Base-by-base conservation (phyloP, 1,140 invertebrate genomes). In the Sitophilus oryzae region DNA sequence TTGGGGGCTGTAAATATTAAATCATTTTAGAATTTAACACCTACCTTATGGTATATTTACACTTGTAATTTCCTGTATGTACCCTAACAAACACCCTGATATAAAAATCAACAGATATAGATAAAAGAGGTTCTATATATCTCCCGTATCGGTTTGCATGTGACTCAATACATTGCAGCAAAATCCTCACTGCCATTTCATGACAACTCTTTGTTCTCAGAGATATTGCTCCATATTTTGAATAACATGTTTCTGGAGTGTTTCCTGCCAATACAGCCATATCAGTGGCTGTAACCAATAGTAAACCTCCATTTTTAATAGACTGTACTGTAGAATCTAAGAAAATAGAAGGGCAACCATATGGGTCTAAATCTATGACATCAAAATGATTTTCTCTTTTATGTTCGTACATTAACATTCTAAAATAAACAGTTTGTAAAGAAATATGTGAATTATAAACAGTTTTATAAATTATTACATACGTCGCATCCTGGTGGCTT, bases 251-350 rank as follows among this genome's bases (percentile, higher is more conserved):
- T 73, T 99, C 95, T 0, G 91, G 86, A 2, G 85, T 82, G 77
- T 97, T 98, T 1, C 97, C 97, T 62, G 93, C 95, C 38, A 99
- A 73, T 9, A 98, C 86, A 1, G 94, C 96, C 88, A 96, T 94
- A 71, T 99, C 97, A 0, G 97, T 99, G 16, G 93, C 95, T 0
- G 97, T 99, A 0, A 99, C 83, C 56, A 97, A 80, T n/a, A 99
- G 72, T 8, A 92, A 64, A 1, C 89, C 89, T 9, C 86, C 88
- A 63, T 92, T 84, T 20, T 78, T 76, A 0, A 91, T 74, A 59
- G 83, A 81, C 68, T 91, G 87, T 1, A 99, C 86, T 0, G 93
- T 93, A 1, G 86, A 79, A 73, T 99, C 96, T 0, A 99, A 75
- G 74, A 99, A 99, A 42, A 82, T 83, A 2, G 91, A 85, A 0